Evolutionary conservation across 2,797 vertebrate genomes (phyloP).

Genomic region (Crotalus adamanteus): DNA sequence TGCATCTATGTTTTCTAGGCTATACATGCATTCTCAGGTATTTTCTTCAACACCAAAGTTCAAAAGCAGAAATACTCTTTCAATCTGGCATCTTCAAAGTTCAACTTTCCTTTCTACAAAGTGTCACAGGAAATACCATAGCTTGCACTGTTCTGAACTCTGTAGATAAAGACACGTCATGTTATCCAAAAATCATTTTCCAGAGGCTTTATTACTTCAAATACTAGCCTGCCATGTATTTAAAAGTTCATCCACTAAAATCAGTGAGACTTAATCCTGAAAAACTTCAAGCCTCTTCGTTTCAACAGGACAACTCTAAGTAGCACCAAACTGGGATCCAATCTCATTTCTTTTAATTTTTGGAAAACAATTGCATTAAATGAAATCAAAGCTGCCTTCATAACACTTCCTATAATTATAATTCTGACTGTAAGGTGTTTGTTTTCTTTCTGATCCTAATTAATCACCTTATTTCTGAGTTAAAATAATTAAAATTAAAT

Average conservation of each 20-base stretch:
- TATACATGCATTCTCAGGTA: not conserved
- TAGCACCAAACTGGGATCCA: not conserved
- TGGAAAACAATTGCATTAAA: not conserved
- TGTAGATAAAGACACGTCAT: not conserved
- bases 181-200: not conserved
- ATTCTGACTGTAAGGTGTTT: not conserved
- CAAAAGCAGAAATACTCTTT: not conserved
- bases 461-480: conserved; percentile 33
- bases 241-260: not conserved
- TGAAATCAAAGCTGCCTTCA: not conserved
- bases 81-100: not conserved
- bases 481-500: conserved; percentile 35
- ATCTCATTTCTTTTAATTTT: not conserved
- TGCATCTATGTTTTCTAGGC: not conserved
- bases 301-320: not conserved
- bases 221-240: not conserved
- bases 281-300: not conserved
- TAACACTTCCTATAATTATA: conserved; percentile 1
- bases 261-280: not conserved
- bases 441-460: conserved; percentile 28
- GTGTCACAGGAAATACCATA: not conserved
- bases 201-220: not conserved
- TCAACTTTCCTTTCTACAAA: not conserved
- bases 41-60: not conserved
- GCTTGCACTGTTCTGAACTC: not conserved